A percentile compares a stretch with the other conserved stretches of the same genome.
These are phyloP conservation scores for Erebia ligea DNA, from an alignment of 2,888 invertebrate species.

Conservation along the genomic window DNA sequence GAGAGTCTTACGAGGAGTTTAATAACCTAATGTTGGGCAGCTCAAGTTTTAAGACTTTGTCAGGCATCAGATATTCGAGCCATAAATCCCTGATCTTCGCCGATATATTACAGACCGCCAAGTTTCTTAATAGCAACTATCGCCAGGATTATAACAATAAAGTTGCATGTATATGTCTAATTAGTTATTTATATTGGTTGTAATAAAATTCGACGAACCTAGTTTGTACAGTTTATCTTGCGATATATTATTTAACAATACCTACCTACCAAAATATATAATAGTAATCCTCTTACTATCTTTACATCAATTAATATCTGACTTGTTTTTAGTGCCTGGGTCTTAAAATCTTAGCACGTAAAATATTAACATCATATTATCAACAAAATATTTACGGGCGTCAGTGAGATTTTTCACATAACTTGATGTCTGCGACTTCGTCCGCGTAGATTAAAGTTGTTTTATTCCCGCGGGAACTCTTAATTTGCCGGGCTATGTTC, in stretches of 20 bases:
- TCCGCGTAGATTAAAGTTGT: too few species aligned
- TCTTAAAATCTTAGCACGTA: too few species aligned
- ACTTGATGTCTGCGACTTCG: too few species aligned
- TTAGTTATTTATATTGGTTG: neutral
- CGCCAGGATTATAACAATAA: conserved; percentile 14
- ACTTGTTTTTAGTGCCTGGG: too few species aligned
- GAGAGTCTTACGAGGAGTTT: conserved; percentile 31
- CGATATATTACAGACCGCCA: conserved; percentile 35
- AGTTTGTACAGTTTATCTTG: neutral
- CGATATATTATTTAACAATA: neutral
- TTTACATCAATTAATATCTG: too few species aligned
- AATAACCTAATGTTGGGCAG: conserved; percentile 37
- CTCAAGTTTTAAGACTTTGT: conserved; percentile 40
- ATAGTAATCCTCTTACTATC: too few species aligned
- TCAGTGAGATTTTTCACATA: too few species aligned
- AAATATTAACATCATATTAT: too few species aligned
- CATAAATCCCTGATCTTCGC: conserved; percentile 34
- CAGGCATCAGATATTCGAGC: conserved; percentile 38
- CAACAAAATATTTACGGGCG: too few species aligned
- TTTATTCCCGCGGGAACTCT: too few species aligned
- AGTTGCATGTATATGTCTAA: neutral
- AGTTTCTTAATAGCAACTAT: conserved; percentile 27
- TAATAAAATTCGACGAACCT: neutral
- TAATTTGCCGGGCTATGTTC: too few species aligned
- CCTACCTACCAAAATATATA: too few species aligned